These are phyloP conservation scores for Drosophila pseudotakahashii DNA, from an alignment of 2,888 invertebrate species.

Conservation along the genomic window DNA sequence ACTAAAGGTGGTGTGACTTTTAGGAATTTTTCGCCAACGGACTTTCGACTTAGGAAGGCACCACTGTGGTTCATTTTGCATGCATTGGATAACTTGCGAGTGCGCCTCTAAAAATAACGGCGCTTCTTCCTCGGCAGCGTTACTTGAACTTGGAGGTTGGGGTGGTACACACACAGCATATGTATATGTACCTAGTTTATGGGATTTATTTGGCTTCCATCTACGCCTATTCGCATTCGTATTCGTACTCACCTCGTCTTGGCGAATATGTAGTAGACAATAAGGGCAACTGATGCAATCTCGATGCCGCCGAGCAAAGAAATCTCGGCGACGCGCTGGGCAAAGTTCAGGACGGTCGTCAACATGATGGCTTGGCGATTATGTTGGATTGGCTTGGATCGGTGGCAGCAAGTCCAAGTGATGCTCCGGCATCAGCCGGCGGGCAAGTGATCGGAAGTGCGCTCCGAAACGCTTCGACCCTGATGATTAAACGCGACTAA, in stretches of 20 bases:
- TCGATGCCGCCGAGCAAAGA: constrained; percentile 82
- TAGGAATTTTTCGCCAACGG: background rate
- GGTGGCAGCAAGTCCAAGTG: constrained; percentile 3
- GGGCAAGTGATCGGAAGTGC: constrained; percentile 48
- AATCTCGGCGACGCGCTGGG: constrained; percentile 80
- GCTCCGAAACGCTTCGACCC: constrained; percentile 12
- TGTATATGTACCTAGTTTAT: constrained; percentile 8
- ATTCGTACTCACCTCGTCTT: constrained; percentile 81
- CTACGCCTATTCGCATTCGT: background rate
- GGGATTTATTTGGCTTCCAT: constrained; percentile 63
- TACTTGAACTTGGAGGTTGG: constrained; percentile 60
- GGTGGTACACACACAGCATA: background rate
- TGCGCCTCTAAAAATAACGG: constrained; percentile 56
- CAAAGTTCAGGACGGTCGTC: constrained; percentile 73
- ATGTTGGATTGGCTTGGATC: constrained; percentile 6
- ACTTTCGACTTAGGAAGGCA: background rate
- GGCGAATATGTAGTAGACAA: constrained; percentile 83
- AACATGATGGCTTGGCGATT: constrained; percentile 69
- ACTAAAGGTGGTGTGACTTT: background rate
- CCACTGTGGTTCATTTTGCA: constrained; percentile 37
- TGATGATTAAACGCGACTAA: constrained; percentile 22
- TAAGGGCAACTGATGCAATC: constrained; percentile 81
- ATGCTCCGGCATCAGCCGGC: constrained; percentile 39
- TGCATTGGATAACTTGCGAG: constrained; percentile 48
- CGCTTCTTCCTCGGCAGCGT: constrained; percentile 31